Conservation (phyloP, 2,113 vertebrate species). For the Pipa parva region DNA sequence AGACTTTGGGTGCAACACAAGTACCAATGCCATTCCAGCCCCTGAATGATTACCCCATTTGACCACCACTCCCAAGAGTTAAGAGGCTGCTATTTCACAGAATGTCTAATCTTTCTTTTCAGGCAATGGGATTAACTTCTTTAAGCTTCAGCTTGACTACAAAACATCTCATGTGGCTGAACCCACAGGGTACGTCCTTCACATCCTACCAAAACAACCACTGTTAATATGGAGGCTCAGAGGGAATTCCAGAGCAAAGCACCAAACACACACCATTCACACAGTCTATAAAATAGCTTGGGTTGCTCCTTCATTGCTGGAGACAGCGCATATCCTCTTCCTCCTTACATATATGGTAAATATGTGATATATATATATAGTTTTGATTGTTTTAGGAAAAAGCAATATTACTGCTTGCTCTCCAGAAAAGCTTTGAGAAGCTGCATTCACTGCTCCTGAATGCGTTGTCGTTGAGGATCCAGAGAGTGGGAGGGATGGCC, state of each 20-base stretch:
- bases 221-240: not conserved
- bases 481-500: not conserved
- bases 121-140: not conserved
- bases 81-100: too few relatives aligned
- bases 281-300: conserved; percentile 29
- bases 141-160: not conserved
- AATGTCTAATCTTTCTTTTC: not conserved
- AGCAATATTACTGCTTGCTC: conserved; percentile 12
- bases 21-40: too few relatives aligned
- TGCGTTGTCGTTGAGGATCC: conserved; percentile 24
- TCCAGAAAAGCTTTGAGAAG: conserved; percentile 18
- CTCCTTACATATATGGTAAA: conserved; percentile 11
- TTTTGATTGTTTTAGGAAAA: conserved; percentile 15
- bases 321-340: conserved; percentile 19
- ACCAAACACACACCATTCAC: conserved; percentile 21
- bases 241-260: not conserved
- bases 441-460: conserved; percentile 30
- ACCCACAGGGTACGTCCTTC: not conserved
- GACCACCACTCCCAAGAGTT: too few relatives aligned
- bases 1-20: too few relatives aligned
- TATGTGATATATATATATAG: conserved; percentile 8
- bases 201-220: not conserved
- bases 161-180: not conserved
- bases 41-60: not conserved
- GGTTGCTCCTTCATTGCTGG: conserved; percentile 1